These are phyloP conservation scores for Phylloscopus trochilus DNA, from an alignment of 2,113 vertebrate genomes.

Conservation along the genomic window DNA sequence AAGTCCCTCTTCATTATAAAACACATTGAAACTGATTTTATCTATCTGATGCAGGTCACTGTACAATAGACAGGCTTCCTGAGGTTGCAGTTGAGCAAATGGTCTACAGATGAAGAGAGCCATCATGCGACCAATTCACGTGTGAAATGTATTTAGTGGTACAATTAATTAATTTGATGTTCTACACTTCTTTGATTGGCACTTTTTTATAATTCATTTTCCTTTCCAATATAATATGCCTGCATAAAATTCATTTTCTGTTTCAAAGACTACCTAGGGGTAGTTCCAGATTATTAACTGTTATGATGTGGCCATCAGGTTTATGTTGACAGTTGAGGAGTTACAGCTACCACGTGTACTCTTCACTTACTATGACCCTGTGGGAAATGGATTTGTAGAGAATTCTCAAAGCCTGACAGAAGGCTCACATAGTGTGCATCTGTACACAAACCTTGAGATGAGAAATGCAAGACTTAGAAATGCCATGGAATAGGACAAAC, in stretches of 20 bases:
- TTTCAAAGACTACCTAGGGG: neutral
- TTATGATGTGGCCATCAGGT: neutral
- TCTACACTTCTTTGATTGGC: neutral
- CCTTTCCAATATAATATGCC: neutral
- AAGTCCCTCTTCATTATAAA: neutral
- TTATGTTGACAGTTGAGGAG: neutral
- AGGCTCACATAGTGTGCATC: too few relatives aligned
- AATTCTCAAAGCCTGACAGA: too few relatives aligned
- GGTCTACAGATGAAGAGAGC: neutral
- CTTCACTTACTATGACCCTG: neutral
- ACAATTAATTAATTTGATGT: neutral
- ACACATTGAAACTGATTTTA: neutral
- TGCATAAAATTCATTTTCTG: neutral
- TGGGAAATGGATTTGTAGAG: too few relatives aligned
- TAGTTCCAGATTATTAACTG: neutral
- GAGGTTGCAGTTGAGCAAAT: neutral
- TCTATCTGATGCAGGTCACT: neutral
- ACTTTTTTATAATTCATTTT: neutral
- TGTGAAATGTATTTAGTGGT: neutral
- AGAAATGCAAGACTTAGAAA: too few relatives aligned
- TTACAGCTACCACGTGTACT: neutral
- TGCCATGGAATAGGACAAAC: too few relatives aligned
- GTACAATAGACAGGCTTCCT: neutral
- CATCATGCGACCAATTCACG: neutral
- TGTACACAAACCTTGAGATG: too few relatives aligned